Base-by-base conservation (phyloP, 1,140 invertebrate genomes). In the Calephelis nemesis region DNA sequence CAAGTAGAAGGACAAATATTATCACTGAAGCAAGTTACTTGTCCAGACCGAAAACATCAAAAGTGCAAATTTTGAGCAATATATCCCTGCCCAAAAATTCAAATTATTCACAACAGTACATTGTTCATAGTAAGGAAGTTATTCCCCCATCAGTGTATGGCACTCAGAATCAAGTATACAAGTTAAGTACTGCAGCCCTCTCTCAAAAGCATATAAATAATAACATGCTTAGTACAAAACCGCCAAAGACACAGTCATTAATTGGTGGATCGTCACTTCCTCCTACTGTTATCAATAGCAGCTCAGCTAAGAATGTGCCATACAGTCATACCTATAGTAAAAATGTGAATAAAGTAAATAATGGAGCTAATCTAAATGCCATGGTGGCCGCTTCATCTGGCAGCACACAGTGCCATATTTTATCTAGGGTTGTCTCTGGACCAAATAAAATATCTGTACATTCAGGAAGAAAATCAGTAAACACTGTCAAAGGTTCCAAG, bases 291-390 rank as follows among this genome's bases (percentile, higher is more conserved):
- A 82, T 89, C 49, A 90, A 84, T 69, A 90, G 75, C 66, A 90
- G 79, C 63, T 84, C 87, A 69, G 77, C 87, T 30, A 91, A 90
- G 68, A 91, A 81, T 83, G 80, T 87, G 40, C 81, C 89, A 69
- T 90, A 91, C 69, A 83, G 81, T 70, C 85, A 91, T 68, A 81
- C 86, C 69, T 85, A 88, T 73, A 79, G 84, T 13, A 91, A 91
- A 76, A 85, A 77, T 79, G 83, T 86, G 83, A 91, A 79, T 79
- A 90, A 91, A 74, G 83, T 91, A 54, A 91, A 91, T 69, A 91
- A 91, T 82, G 89, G 89, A 86, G 89, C 89, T 87, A 90, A 91
- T 71, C 71, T 90, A 64, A 91, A 89, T 81, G 78, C 89, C 66
- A 82, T 90, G 78, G 87, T 90, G 40, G 87, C 87, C 63, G 84